Evolutionary conservation across 2,888 invertebrate genomes (phyloP).

Genomic region (Linnaemya tessellans): DNA sequence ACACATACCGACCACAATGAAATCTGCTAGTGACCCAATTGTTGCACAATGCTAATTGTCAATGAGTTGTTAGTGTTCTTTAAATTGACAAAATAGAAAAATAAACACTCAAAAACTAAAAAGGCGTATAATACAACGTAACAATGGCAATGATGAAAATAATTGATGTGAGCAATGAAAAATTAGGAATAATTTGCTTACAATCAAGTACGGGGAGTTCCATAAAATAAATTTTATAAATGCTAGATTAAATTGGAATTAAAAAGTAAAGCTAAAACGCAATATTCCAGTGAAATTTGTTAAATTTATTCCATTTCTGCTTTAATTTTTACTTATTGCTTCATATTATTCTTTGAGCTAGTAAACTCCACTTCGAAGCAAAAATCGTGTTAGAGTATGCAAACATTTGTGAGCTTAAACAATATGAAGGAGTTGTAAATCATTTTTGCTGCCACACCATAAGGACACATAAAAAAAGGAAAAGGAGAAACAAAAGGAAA

Average conservation of each 20-base stretch:
- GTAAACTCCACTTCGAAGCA: not conserved
- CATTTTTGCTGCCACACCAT: constrained; percentile 35
- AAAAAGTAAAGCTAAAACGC: not conserved
- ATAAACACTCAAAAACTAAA: not conserved
- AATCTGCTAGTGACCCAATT: constrained; percentile 67
- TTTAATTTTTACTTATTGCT: too few species aligned
- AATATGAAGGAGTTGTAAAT: constrained; percentile 5
- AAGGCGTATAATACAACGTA: constrained; percentile 9
- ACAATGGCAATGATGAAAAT: constrained; percentile 40
- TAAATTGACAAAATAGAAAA: constrained; percentile 24
- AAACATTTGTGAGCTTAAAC: not conserved
- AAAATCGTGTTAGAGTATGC: not conserved
- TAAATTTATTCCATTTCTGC: too few species aligned
- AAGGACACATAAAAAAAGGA: too few species aligned
- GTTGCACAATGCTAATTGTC: constrained; percentile 68
- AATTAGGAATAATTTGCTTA: not conserved
- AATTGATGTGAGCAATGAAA: not conserved
- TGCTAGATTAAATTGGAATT: not conserved
- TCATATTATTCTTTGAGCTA: too few species aligned
- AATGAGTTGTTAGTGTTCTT: constrained; percentile 60
- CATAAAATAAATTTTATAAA: not conserved
- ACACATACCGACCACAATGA: constrained; percentile 57
- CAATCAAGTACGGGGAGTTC: not conserved
- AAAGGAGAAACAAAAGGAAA: constrained; percentile 2
- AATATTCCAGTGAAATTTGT: too few species aligned